These are phyloP conservation scores for Lordiphosa fenestrarum DNA, from an alignment of 2,888 invertebrate species.

Conservation along the genomic window DNA sequence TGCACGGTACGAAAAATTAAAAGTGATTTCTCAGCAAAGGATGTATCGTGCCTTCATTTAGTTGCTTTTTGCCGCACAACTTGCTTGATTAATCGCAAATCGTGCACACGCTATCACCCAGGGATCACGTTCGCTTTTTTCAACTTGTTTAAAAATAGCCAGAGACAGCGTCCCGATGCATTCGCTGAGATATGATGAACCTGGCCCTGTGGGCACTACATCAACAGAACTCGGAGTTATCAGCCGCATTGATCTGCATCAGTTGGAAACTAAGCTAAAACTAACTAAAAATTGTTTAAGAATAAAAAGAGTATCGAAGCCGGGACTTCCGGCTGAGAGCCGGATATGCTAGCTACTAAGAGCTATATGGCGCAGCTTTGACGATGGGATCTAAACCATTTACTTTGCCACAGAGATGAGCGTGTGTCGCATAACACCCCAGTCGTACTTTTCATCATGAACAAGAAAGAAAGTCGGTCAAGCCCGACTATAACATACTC, in stretches of 20 bases:
- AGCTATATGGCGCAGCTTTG: no score
- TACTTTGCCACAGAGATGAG: no score
- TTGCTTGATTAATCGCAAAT: slow-evolving; percentile 72
- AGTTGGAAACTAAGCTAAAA: not conserved
- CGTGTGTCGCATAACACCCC: no score
- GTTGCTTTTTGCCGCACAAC: slow-evolving; percentile 1
- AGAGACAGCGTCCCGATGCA: slow-evolving; percentile 16
- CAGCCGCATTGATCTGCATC: not conserved
- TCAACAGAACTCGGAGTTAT: slow-evolving; percentile 1
- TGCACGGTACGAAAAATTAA: slow-evolving; percentile 41
- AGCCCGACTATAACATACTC: no score
- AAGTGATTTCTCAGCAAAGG: slow-evolving; percentile 64
- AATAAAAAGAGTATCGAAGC: slow-evolving; percentile 86
- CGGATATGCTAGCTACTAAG: no score
- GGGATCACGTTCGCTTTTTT: slow-evolving; percentile 57
- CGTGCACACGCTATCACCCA: slow-evolving; percentile 67
- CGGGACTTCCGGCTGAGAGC: slow-evolving; percentile 84
- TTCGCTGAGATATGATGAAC: slow-evolving; percentile 27
- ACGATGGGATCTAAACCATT: no score
- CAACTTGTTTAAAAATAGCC: slow-evolving; percentile 18
- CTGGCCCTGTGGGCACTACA: slow-evolving; percentile 1
- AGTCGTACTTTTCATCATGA: no score
- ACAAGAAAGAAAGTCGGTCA: no score
- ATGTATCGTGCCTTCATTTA: slow-evolving; percentile 23
- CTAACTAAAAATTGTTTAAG: no score